These are phyloP conservation scores for Blastomussa wellsi DNA, from an alignment of 92 coral and sea anemone genomes.

Conservation along the genomic window DNA sequence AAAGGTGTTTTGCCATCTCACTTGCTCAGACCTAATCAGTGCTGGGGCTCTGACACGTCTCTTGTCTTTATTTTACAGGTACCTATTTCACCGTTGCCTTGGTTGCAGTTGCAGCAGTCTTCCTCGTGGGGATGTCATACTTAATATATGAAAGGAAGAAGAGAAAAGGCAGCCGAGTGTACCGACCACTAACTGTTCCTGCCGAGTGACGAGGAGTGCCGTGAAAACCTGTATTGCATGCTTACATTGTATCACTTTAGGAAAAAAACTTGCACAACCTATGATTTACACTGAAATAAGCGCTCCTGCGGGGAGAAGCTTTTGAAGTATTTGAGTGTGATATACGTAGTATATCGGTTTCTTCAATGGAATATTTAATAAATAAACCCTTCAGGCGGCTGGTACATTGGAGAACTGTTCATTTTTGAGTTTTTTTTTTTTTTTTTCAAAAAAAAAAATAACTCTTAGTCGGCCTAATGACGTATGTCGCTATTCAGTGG, in stretches of 20 bases:
- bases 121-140: conserved; percentile 11
- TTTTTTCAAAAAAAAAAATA: too few species aligned
- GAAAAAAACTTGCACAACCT: neutral
- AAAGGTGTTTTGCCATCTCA: neutral
- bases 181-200: conserved; percentile 8
- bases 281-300: neutral
- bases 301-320: neutral
- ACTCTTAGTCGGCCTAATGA: too few species aligned
- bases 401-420: too few species aligned
- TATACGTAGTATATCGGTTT: too few species aligned
- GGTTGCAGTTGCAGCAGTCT: neutral
- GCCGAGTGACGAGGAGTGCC: neutral
- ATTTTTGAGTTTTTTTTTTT: too few species aligned
- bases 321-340: too few species aligned
- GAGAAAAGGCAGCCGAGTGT: neutral
- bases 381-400: too few species aligned
- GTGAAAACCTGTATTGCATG: neutral
- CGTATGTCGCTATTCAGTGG: too few species aligned
- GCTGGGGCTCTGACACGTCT: neutral
- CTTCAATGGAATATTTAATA: too few species aligned
- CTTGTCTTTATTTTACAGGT: conserved; percentile 4
- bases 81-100: neutral
- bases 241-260: neutral
- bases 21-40: too few species aligned
- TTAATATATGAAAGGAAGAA: conserved; percentile 3